Percentiles rank a stretch among this genome's conserved stretches.
phyloP scores from a whole-genome alignment of 2,797 vertebrate genomes.

The Galaxias olidus region DNA sequence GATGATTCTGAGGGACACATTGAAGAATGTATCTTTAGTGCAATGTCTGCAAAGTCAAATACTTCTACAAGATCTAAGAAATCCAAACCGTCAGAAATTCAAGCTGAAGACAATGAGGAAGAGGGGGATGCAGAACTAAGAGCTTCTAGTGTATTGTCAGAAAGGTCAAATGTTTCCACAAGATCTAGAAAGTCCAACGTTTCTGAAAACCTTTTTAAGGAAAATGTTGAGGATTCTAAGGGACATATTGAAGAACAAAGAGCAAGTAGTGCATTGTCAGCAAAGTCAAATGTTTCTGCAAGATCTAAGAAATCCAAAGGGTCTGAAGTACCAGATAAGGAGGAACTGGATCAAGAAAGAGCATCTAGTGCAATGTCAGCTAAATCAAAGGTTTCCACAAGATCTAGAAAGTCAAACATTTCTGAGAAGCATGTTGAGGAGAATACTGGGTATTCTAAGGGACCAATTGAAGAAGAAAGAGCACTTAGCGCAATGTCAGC shows the following conservation, averaged over 20 bases:
- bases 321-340: no score
- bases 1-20: constrained; percentile 17
- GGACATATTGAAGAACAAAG: constrained; percentile 17
- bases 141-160: constrained; percentile 20
- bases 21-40: constrained; percentile 43
- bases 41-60: constrained; percentile 45
- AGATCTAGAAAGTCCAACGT: constrained; percentile 7
- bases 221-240: constrained; percentile 50
- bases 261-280: neutral
- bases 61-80: constrained; percentile 40
- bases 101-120: constrained; percentile 6
- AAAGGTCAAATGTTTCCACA: constrained; percentile 30
- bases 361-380: constrained; percentile 17
- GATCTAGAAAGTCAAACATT: constrained; percentile 44
- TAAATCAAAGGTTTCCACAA: constrained; percentile 20
- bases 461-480: constrained; percentile 13
- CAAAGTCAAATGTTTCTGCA: constrained; percentile 29
- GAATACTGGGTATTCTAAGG: constrained; percentile 2
- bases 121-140: constrained; percentile 21
- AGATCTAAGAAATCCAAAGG: neutral
- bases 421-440: constrained; percentile 34
- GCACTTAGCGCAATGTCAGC: constrained; percentile 28
- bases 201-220: constrained; percentile 29
- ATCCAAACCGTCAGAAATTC: constrained; percentile 35
- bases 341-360: no score